Percentiles rank a stretch among this genome's conserved stretches.
These are phyloP conservation scores for Acromyrmex heyeri DNA, from an alignment of 1,140 invertebrate genomes.

Conservation along the genomic window DNA sequence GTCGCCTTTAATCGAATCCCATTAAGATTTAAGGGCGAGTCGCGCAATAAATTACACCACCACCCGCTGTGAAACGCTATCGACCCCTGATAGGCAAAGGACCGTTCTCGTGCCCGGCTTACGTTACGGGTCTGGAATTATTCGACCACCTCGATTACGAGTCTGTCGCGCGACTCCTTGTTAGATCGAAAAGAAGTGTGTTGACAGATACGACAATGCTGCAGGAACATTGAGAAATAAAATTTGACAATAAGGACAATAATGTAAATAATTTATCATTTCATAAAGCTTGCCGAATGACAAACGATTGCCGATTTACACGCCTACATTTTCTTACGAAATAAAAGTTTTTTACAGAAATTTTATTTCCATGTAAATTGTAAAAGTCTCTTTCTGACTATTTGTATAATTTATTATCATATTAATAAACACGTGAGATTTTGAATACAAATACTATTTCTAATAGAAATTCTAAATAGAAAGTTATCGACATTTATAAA, in stretches of 20 bases:
- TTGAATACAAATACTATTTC: not conserved
- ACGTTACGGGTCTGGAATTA: conserved; percentile 79
- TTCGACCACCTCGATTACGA: conserved; percentile 74
- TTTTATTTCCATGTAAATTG: not conserved
- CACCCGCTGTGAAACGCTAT: conserved; percentile 77
- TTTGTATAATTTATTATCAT: not conserved
- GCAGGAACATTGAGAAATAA: conserved; percentile 59
- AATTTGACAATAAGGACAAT: conserved; percentile 15
- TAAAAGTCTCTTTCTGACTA: not conserved
- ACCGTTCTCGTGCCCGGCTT: conserved; percentile 78
- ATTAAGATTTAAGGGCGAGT: conserved; percentile 82
- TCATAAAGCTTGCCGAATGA: not conserved
- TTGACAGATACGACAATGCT: conserved; percentile 63
- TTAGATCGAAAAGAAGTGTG: conserved; percentile 47
- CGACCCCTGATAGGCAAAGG: conserved; percentile 79
- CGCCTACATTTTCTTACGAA: no score
- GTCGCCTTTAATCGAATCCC: conserved; percentile 82
- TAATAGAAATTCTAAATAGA: not conserved
- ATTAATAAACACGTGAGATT: no score
- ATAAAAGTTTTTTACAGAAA: not conserved
- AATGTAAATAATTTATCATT: conserved; percentile 21
- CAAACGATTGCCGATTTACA: no score
- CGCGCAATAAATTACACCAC: conserved; percentile 81
- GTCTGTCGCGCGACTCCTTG: conserved; percentile 69
- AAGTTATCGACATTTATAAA: not conserved